Base-by-base conservation (phyloP, 1,140 invertebrate genomes). In the Papilio glaucus region DNA sequence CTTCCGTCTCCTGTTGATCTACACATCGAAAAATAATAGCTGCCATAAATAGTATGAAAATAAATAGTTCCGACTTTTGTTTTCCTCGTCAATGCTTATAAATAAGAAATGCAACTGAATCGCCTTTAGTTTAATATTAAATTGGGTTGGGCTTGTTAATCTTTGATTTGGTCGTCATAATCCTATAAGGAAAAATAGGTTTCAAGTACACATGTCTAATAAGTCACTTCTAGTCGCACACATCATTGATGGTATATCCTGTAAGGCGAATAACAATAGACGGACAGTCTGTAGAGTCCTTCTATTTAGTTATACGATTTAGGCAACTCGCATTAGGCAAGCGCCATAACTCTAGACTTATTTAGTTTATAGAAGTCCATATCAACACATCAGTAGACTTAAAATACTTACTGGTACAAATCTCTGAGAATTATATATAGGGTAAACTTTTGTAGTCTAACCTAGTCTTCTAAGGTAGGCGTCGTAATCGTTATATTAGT, bases 1-100 rank as follows among this genome's bases (percentile, higher is more conserved):
- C 79, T 88, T 91, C 89, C 89, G 85, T 83, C 75, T 89, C 83
- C 84, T 89, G 87, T 90, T 90, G 89, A 84, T 83, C 80, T 75
- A 78, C 78, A 72, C 24, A 37, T 21, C 8, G 6, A 18, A 65
- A 12, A 33, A 29, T 29, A 61, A 5, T 29, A 21, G 21, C n/a
- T n/a, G n/a, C n/a, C n/a, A n/a, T n/a, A n/a, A 42, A 42, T 33
- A 33, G 6, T 6, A 33, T 33, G 29, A 33, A 33, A 33, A 33
- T 33, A 33, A 33, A 33, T 33, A 3, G 29, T 33, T n/a, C n/a
- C n/a, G n/a, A n/a, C n/a, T n/a, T 33, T 33, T 33, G 29, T 33
- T 6, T 33, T 3, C 29, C 29, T 33, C n/a, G n/a, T n/a, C n/a
- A n/a, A n/a, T n/a, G n/a, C n/a, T n/a, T n/a, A n/a, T n/a, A n/a